These are phyloP conservation scores for Zelostemma sp. DNA, from an alignment of 1,140 invertebrate species.

Conservation along the genomic window DNA sequence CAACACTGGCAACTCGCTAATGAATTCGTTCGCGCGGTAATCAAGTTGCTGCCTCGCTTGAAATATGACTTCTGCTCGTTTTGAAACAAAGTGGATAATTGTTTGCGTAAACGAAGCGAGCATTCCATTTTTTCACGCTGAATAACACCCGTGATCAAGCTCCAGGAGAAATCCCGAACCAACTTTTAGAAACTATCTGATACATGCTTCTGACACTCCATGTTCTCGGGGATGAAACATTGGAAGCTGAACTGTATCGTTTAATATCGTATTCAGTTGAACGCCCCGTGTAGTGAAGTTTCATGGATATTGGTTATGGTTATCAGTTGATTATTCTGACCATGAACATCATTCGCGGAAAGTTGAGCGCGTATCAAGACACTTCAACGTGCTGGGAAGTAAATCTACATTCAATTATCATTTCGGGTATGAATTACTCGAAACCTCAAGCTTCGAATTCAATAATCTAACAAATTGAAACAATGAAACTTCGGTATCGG, in stretches of 20 bases:
- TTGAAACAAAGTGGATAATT: slow-evolving; percentile 34
- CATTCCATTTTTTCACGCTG: slow-evolving; percentile 4
- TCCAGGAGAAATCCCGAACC: not conserved
- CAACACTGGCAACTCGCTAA: slow-evolving; percentile 27
- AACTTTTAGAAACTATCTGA: not conserved
- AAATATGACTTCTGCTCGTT: slow-evolving; percentile 32
- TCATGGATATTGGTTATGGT: slow-evolving; percentile 40
- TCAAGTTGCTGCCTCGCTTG: slow-evolving; percentile 32
- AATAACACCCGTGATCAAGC: slow-evolving; percentile 6
- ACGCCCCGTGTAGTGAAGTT: slow-evolving; percentile 23
- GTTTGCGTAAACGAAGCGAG: slow-evolving; percentile 11
- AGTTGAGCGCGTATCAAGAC: not conserved
- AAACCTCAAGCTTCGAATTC: not conserved
- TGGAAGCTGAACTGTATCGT: slow-evolving; percentile 17
- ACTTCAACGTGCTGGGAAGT: too few species aligned
- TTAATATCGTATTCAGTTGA: slow-evolving; percentile 19
- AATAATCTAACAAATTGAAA: not conserved
- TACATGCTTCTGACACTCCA: slow-evolving; percentile 3
- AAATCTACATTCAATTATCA: too few species aligned
- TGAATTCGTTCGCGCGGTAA: slow-evolving; percentile 39
- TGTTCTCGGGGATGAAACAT: slow-evolving; percentile 14
- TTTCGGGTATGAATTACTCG: too few species aligned
- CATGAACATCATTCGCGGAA: slow-evolving; percentile 9
- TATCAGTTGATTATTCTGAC: slow-evolving; percentile 36
- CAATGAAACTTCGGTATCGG: not conserved